Conservation (phyloP, 2,888 invertebrate species). For the Epiblema foenella region DNA sequence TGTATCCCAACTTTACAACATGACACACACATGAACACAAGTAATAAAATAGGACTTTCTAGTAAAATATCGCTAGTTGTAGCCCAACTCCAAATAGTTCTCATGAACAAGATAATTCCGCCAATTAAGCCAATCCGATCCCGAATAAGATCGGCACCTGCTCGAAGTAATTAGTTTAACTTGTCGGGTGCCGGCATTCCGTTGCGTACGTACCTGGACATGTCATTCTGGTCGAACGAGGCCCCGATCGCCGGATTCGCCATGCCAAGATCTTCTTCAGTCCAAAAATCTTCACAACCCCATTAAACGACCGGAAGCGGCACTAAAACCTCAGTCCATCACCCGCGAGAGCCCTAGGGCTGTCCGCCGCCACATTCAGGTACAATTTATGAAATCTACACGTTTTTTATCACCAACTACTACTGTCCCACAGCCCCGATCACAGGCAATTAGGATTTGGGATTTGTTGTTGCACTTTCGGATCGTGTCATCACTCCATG, state of each 20-base stretch:
- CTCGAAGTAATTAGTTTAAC: slow-evolving; percentile 43
- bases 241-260: slow-evolving; percentile 86
- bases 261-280: slow-evolving; percentile 62
- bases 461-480: slow-evolving; percentile 76
- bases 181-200: slow-evolving; percentile 24
- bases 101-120: slow-evolving; percentile 22
- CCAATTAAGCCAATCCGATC: slow-evolving; percentile 30
- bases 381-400: slow-evolving; percentile 45
- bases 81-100: slow-evolving; percentile 9
- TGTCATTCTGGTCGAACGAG: slow-evolving; percentile 89
- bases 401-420: slow-evolving; percentile 50
- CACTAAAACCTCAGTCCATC: slow-evolving; percentile 56
- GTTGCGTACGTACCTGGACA: slow-evolving; percentile 79
- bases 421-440: slow-evolving; percentile 57
- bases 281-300: slow-evolving; percentile 34
- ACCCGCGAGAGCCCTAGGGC: slow-evolving; percentile 60
- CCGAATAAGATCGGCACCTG: slow-evolving; percentile 42
- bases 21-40: too few species aligned
- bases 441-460: slow-evolving; percentile 67
- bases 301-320: slow-evolving; percentile 70
- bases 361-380: slow-evolving; percentile 49
- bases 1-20: too few species aligned
- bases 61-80: not conserved
- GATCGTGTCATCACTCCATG: slow-evolving; percentile 64
- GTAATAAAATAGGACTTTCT: slow-evolving; percentile 1